Percentiles rank a stretch among this genome's conserved stretches.
Conservation (phyloP, 2,888 invertebrate species). For the Polyommatus icarus region DNA sequence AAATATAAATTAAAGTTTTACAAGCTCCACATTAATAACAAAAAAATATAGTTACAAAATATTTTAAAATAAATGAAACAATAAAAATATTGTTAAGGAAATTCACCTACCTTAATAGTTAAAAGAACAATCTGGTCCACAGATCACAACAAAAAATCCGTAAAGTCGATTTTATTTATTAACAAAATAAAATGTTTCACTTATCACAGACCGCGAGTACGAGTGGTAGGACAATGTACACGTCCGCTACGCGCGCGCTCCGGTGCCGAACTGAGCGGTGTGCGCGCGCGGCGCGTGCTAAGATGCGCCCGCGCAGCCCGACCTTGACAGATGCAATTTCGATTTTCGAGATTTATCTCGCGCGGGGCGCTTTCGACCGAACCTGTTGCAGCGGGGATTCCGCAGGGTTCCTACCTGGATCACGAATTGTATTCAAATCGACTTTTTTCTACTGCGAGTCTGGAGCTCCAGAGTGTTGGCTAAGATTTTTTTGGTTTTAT, state of each 20-base stretch:
- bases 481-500: background rate
- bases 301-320: conserved; percentile 53
- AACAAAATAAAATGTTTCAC: conserved; percentile 17
- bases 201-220: conserved; percentile 17
- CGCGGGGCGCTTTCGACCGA: conserved; percentile 40
- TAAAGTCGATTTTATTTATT: conserved; percentile 14
- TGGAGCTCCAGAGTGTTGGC: background rate
- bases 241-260: conserved; percentile 46
- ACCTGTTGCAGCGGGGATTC: conserved; percentile 39
- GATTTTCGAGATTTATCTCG: conserved; percentile 67
- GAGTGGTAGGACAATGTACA: background rate
- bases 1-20: background rate
- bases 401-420: conserved; percentile 36
- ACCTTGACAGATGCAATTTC: conserved; percentile 62
- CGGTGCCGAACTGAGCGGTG: conserved; percentile 50
- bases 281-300: conserved; percentile 38
- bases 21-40: background rate
- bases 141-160: conserved; percentile 24
- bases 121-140: conserved; percentile 36
- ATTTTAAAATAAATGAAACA: background rate
- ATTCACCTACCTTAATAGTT: conserved; percentile 34
- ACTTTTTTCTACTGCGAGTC: background rate
- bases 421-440: conserved; percentile 13
- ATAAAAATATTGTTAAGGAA: background rate
- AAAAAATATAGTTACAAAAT: background rate